Evolutionary conservation across 1,140 invertebrate genomes (phyloP).

Genomic region (Agraylea sexmaculata): DNA sequence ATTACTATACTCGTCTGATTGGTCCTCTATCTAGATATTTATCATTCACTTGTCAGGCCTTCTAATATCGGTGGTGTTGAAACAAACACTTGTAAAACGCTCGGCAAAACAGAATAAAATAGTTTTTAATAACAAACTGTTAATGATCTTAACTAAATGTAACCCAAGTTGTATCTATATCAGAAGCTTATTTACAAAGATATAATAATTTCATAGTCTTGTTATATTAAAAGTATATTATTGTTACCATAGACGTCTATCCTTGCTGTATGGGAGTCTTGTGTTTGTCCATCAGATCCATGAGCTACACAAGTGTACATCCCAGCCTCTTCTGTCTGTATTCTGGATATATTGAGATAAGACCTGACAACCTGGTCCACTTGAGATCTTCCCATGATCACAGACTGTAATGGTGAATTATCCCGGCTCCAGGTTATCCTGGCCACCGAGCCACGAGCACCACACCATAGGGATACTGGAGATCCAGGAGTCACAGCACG

Average conservation of each 20-base stretch:
- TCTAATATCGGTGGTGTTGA: background rate
- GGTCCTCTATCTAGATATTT: too few species aligned
- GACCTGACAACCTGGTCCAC: background rate
- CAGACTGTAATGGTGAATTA: slow-evolving; percentile 8
- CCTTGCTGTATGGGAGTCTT: slow-evolving; percentile 12
- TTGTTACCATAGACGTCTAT: slow-evolving; percentile 17
- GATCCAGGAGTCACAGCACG: slow-evolving; percentile 12
- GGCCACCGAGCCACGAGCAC: slow-evolving; percentile 10
- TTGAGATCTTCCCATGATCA: background rate
- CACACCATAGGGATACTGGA: slow-evolving; percentile 11
- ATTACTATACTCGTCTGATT: too few species aligned
- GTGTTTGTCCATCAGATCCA: slow-evolving; percentile 6
- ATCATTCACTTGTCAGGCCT: background rate
- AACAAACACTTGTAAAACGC: too few species aligned
- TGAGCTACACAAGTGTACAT: slow-evolving; percentile 15
- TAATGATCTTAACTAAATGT: background rate
- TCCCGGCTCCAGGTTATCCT: slow-evolving; percentile 15
- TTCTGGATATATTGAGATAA: slow-evolving; percentile 10
- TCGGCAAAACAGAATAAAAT: too few species aligned
- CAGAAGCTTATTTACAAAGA: background rate
- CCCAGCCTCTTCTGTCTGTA: slow-evolving; percentile 14
- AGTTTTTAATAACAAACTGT: background rate
- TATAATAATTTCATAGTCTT: background rate
- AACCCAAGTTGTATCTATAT: background rate
- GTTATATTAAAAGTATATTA: background rate